Base-by-base conservation (phyloP, 2,113 vertebrate species). In the Cariama cristata region DNA sequence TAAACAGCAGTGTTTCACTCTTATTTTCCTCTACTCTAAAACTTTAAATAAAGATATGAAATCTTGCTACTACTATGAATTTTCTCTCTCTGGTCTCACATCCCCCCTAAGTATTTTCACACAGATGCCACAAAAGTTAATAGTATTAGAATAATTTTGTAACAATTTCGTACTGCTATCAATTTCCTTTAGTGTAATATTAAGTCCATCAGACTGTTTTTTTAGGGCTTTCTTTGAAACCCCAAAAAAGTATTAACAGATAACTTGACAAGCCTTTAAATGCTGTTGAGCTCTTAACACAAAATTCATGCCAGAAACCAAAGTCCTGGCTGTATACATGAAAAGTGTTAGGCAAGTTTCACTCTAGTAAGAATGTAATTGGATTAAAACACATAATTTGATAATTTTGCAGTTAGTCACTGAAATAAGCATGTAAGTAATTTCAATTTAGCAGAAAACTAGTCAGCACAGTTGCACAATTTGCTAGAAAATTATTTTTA, bases 321-420 rank as follows among this genome's bases (percentile, higher is more conserved):
- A 96, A 96, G 96, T 75, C 64, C 66, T 55, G 64, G 53, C 72
- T 91, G 79, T 23, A 72, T 59, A 74, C 56, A 92, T 2, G 7
- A 30, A 1, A 85, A 89, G 58, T 21, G 83, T 62, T 45, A 83
- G 79, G 83, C 86, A 87, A 92, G 95, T 85, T 94, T 93, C 91
- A 91, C 95, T 97, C 92, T 79, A 20, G 24, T 93, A 96, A 93
- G 95, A 95, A 94, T 67, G 83, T 97, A 97, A 98, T 97, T 98
- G 97, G 97, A 98, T 98, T 97, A 98, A 98, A 96, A 93, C 33
- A 82, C 96, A 90, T 93, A 95, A 97, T 97, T 97, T 98, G 97
- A 94, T 98, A 98, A 98, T 97, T 97, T 94, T 94, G 96, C 94
- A 94, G 97, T 93, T 96, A 98, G 97, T 97, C 93, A 91, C 93